Percentiles rank a stretch among this genome's conserved stretches.
These are phyloP conservation scores for Sebastes oblongus DNA, from an alignment of 2,797 vertebrate genomes.

Conservation along the genomic window DNA sequence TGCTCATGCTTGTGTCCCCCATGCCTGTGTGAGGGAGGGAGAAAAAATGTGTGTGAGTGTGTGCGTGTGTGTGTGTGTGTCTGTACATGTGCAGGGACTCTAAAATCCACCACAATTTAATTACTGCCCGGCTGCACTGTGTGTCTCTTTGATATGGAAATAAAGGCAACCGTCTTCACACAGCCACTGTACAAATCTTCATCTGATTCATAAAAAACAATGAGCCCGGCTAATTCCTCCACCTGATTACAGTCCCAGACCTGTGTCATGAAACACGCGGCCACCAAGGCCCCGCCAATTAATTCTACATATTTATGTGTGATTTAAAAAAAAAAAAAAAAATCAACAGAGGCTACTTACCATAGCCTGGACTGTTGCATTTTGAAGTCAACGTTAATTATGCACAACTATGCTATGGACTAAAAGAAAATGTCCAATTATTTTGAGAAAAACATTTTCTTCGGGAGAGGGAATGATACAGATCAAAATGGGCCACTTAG, in stretches of 20 bases:
- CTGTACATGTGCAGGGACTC: conserved; percentile 67
- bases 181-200: conserved; percentile 92
- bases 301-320: conserved; percentile 79
- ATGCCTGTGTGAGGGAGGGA: background rate
- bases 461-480: conserved; percentile 76
- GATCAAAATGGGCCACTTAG: conserved; percentile 80
- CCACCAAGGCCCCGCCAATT: conserved; percentile 74
- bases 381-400: conserved; percentile 82
- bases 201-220: conserved; percentile 98
- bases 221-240: conserved; percentile 90
- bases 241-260: conserved; percentile 90
- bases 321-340: conserved; percentile 53
- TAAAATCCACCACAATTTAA: conserved; percentile 98
- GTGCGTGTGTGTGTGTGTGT: background rate
- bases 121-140: conserved; percentile 94
- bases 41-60: conserved; percentile 49
- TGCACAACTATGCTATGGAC: conserved; percentile 76
- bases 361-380: conserved; percentile 68
- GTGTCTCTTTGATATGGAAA: conserved; percentile 99
- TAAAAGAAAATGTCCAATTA: conserved; percentile 81
- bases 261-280: conserved; percentile 64
- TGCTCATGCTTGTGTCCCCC: conserved; percentile 27
- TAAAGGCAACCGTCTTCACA: conserved; percentile 90
- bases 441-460: conserved; percentile 78
- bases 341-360: conserved; percentile 68